Percentiles rank a stretch among this genome's conserved stretches.
Conservation (phyloP, 2,888 invertebrate species). For the Microctonus aethiopoides region DNA sequence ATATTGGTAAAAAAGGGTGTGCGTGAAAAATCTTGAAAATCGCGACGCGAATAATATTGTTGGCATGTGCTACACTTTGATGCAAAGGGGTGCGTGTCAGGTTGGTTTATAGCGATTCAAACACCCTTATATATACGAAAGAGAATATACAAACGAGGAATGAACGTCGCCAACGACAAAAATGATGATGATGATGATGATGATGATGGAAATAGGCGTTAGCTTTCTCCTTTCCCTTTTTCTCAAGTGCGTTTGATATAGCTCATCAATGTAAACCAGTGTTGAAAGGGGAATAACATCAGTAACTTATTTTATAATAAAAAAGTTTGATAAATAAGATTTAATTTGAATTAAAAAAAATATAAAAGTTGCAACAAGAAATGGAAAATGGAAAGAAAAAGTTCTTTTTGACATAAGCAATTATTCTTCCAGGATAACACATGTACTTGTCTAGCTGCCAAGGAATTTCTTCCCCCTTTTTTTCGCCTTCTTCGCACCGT, state of each 20-base stretch:
- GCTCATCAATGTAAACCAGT: conserved; percentile 61
- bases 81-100: conserved; percentile 13
- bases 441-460: conserved; percentile 23
- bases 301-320: too few species aligned
- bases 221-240: conserved; percentile 52
- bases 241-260: conserved; percentile 50
- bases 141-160: background rate
- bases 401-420: background rate
- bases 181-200: conserved; percentile 34
- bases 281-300: too few species aligned
- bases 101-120: conserved; percentile 7
- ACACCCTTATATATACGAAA: background rate
- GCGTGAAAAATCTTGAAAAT: conserved; percentile 38
- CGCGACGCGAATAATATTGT: conserved; percentile 30
- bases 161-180: background rate
- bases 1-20: conserved; percentile 38
- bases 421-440: conserved; percentile 24
- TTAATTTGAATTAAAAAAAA: too few species aligned
- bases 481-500: conserved; percentile 8
- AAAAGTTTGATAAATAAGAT: too few species aligned
- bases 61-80: conserved; percentile 6
- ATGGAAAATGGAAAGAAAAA: conserved; percentile 6
- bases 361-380: background rate
- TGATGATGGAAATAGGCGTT: conserved; percentile 49
- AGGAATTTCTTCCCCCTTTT: background rate